Evolutionary conservation across 1,140 invertebrate genomes (phyloP), one percentile per base, ranked within the genome.

Genomic region (Littorina saxatilis): DNA sequence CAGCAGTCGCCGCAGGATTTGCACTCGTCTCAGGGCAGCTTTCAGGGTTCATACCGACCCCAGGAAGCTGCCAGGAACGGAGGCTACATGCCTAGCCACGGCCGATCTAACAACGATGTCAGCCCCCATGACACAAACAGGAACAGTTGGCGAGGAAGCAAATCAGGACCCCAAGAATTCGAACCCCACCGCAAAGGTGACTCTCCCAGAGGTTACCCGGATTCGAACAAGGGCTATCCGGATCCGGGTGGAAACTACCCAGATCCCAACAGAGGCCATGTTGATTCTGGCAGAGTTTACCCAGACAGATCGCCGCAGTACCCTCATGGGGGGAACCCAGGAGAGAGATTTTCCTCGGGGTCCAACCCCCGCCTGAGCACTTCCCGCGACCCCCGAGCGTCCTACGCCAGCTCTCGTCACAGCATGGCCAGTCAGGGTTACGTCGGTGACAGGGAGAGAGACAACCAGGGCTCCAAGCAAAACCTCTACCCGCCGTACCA

Each of bases 361-460:
- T n/a, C 40, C n/a, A 37, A 73, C 40, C 43, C 70, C 1, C 39
- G 40, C 2, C 70, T 52, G 40, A 50, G 29, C 43, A 2, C 40
- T 20, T 61, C 76, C 15, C 76, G n/a, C 29, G 76, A 78, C 39
- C 76, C 76, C 11, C 76, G 76, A 2, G 76, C 76, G 13, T 78
- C 76, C 20, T 78, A 76, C 17, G 55, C 70, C 68, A 76, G 63
- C 29, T 70, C 58, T 23, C 39, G 72, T 13, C 61, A 80, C 40
- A 76, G 72, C 40, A 0, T 75, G 50, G 70, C 55, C 52, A 75
- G 66, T 73, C 70, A 75, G 20, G 50, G 76, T 17, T 39, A 40
- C 72, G 40, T 43, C 17, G 35, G 35, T 17, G 47, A 80, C 32
- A 66, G 55, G 27, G 47, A 80, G 23, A 66, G 55, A 39, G 37